phyloP scores from a whole-genome alignment of 2,797 vertebrate species.

The Thunnus albacares region DNA sequence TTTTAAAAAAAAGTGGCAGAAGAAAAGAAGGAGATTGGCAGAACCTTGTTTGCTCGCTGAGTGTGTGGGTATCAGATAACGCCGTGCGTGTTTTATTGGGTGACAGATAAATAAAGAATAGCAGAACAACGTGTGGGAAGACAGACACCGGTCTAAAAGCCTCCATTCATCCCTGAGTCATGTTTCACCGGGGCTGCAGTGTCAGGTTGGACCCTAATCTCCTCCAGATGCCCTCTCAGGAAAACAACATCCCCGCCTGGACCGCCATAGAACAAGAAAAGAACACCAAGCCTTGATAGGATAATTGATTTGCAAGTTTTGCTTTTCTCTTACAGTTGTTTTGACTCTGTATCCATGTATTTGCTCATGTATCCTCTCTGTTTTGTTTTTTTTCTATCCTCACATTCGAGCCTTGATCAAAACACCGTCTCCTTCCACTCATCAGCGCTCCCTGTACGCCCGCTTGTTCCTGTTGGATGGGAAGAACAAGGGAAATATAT shows the following conservation, averaged over 20 bases:
- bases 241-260: conserved; percentile 53
- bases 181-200: conserved; percentile 81
- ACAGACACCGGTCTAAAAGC: conserved; percentile 77
- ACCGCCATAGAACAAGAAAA: conserved; percentile 26
- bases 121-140: conserved; percentile 80
- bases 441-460: conserved; percentile 35
- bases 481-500: conserved; percentile 79
- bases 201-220: conserved; percentile 82
- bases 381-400: conserved; percentile 46
- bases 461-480: conserved; percentile 69
- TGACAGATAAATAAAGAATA: conserved; percentile 84
- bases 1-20: conserved; percentile 26
- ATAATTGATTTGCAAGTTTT: conserved; percentile 51
- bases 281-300: conserved; percentile 38
- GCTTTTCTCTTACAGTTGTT: conserved; percentile 24
- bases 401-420: conserved; percentile 55
- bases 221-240: conserved; percentile 82
- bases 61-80: conserved; percentile 69
- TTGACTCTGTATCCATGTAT: conserved; percentile 15
- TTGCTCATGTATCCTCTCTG: conserved; percentile 26
- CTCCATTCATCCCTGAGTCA: conserved; percentile 82
- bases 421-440: conserved; percentile 62
- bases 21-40: conserved; percentile 37
- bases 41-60: conserved; percentile 47
- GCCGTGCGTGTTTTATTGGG: conserved; percentile 79